These are phyloP conservation scores for Drosophila ironensis DNA, from an alignment of 1,140 invertebrate genomes.

Conservation along the genomic window DNA sequence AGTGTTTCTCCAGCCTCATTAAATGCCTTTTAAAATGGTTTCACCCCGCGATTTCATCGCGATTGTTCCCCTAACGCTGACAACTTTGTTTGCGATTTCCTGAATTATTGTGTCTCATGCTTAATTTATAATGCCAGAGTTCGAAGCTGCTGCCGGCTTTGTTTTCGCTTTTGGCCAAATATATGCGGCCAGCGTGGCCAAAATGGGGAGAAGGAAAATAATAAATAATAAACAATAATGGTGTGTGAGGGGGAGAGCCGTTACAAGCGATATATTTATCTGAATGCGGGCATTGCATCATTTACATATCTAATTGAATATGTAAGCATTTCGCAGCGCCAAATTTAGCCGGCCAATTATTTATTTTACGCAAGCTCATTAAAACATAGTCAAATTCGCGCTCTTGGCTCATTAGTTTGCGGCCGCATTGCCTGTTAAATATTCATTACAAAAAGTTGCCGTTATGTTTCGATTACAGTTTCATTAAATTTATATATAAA, in stretches of 20 bases:
- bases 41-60: slow-evolving; percentile 13
- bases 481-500: not conserved
- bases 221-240: slow-evolving; percentile 30
- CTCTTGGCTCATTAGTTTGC: slow-evolving; percentile 16
- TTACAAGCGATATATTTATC: slow-evolving; percentile 22
- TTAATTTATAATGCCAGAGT: slow-evolving; percentile 38
- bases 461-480: not conserved
- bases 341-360: slow-evolving; percentile 33
- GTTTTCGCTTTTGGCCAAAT: slow-evolving; percentile 19
- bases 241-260: slow-evolving; percentile 18
- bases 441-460: slow-evolving; percentile 3
- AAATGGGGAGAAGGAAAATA: not conserved
- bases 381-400: slow-evolving; percentile 12
- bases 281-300: slow-evolving; percentile 41
- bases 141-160: not conserved
- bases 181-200: slow-evolving; percentile 4
- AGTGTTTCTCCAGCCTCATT: slow-evolving; percentile 39
- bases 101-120: slow-evolving; percentile 23
- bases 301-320: slow-evolving; percentile 64
- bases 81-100: slow-evolving; percentile 28
- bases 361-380: slow-evolving; percentile 22
- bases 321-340: slow-evolving; percentile 42
- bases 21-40: slow-evolving; percentile 24
- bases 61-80: slow-evolving; percentile 4
- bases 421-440: slow-evolving; percentile 24